Base-by-base conservation (phyloP, 2,888 invertebrate genomes). In the Morinoia aosen region DNA sequence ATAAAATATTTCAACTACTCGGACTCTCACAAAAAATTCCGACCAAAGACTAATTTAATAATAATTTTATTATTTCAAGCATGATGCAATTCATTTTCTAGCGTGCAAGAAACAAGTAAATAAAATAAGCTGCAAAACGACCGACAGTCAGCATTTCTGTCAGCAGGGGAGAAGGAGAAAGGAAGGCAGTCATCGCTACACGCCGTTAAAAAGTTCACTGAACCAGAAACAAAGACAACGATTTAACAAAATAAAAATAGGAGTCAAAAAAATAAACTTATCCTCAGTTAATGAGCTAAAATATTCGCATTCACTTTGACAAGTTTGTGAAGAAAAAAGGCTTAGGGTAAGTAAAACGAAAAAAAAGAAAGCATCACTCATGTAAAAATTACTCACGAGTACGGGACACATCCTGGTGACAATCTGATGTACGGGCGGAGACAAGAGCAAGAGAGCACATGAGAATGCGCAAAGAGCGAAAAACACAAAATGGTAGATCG, bases 391-490 rank as follows among this genome's bases (percentile, higher is more conserved):
- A 96, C 96, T 96, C 95, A 96, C 96, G 96, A 96, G 93, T 96
- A 96, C 58, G 96, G 96, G 61, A 96, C 96, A 93, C 96, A 96
- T 95, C 96, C 96, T 94, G 96, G 96, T 64, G 96, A 96, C 88
- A 96, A 95, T 96, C 96, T 96, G 96, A 19, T 10, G 76, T 76
- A 33, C 76, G 76, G 10, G 76, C 8, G 19, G 25, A 76, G 76
- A 33, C 76, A 33, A 33, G 25, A 76, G 76, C 10, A 76, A 76
- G 76, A 76, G 76, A 76, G 76, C 48, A 48, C 48, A 91, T 95
- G 95, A 88, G 40, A 93, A 91, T 58, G 56, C 33, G 76, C 76
- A 16, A 19, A 76, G 76, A 76, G 25, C 8, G 33, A 76, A 76
- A 19, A 10, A 33, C 19, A 25, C 10, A 8, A 25, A 33, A 76